Evolutionary conservation across 1,140 invertebrate genomes (phyloP), one percentile per base, ranked within the genome.

Genomic region (Drosophila kepulauana): DNA sequence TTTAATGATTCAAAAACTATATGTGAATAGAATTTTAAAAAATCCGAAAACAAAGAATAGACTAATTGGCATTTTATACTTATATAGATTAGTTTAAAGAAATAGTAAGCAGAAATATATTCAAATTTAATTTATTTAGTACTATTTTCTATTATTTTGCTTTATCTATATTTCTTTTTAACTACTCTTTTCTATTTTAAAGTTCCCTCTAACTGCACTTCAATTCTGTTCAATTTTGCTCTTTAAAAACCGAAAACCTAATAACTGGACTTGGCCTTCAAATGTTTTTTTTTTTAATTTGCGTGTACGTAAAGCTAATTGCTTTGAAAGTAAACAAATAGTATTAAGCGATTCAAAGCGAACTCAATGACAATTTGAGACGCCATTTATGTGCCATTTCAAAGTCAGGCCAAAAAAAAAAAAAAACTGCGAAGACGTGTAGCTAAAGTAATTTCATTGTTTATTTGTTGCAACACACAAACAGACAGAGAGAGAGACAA

Each of bases 331-430:
- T 35, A 35, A 63, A 35, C 59, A 61, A 41, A 49, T 41, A 51
- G 15, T 64, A 48, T 46, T 28, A 30, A 35, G 57, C 58, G 20
- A 59, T 59, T 73, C 25, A 35, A 67, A 46, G 63, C 49, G 11
- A 30, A 43, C 51, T 56, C 73, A 75, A 75, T 75, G 67, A 64
- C 59, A 59, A 70, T 71, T 54, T 13, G 30, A 64, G 59, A 70
- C 59, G 54, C 67, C 67, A 46, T 70, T 75, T 71, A 64, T 59
- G 73, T 13, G 30, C 15, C 66, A 45, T 52, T 70, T 52, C 57
- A 69, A 62, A 54, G 48, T 57, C 71, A 61, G 57, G 11, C 16
- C 46, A 30, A 43, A 43, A 38, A 35, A 8, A 61, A 66, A 68
- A 68, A 38, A 62, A 66, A 68, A 68, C 59, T 46, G 41, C 38